phyloP scores from a whole-genome alignment of 2,113 vertebrate species.

The Uria aalge region DNA sequence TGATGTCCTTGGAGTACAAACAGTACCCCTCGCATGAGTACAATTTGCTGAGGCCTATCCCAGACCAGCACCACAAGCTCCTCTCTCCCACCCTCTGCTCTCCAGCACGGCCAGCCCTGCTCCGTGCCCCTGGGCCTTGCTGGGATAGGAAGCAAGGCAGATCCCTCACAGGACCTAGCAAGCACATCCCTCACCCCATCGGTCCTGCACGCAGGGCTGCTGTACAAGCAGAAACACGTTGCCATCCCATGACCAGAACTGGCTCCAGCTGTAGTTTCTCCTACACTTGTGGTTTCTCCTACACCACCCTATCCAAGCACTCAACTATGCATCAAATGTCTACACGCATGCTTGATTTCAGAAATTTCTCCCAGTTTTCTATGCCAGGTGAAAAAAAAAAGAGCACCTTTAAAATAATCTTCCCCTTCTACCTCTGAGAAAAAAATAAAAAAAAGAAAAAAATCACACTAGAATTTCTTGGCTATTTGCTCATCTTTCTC shows the following conservation, averaged over 20 bases:
- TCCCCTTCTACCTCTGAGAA: neutral
- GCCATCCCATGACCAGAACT: neutral
- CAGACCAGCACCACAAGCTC: neutral
- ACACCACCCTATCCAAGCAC: neutral
- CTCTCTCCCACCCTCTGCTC: neutral
- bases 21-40: accelerated
- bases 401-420: neutral
- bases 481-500: neutral
- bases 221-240: neutral
- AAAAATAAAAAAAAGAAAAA: neutral
- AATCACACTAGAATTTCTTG: neutral
- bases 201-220: neutral
- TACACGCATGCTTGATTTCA: accelerated
- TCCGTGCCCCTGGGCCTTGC: neutral
- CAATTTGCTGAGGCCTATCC: neutral
- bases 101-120: neutral
- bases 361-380: neutral
- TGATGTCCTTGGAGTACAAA: neutral
- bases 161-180: accelerated
- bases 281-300: neutral
- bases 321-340: neutral
- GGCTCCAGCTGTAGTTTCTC: neutral
- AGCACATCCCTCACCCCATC: neutral
- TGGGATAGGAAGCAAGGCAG: too few relatives aligned
- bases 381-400: neutral